phyloP scores from a whole-genome alignment of 2,113 vertebrate genomes.

The Sinosuthora webbiana region DNA sequence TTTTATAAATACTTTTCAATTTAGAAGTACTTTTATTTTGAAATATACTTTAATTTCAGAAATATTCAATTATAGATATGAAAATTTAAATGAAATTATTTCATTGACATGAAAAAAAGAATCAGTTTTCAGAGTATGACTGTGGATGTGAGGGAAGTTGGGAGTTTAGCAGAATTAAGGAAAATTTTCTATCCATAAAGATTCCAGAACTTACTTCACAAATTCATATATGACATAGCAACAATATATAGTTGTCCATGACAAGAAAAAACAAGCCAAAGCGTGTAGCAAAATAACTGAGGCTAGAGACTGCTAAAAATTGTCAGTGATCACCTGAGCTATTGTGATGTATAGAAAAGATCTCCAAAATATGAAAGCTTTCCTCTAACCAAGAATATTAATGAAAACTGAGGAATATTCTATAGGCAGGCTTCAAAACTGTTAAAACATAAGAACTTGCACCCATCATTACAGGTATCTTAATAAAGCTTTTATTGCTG shows the following conservation, averaged over 20 bases:
- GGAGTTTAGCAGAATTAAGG: not conserved
- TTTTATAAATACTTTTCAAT: not conserved
- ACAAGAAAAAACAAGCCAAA: not conserved
- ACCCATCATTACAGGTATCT: not conserved
- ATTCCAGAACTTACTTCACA: not conserved
- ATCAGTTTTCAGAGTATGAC: rapidly evolving
- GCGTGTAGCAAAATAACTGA: not conserved
- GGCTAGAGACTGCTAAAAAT: not conserved
- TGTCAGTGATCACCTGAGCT: not conserved
- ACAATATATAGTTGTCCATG: not conserved
- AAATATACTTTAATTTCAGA: not conserved
- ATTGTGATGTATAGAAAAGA: not conserved
- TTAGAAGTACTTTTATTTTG: not conserved
- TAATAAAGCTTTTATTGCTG: not conserved
- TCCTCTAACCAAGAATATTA: not conserved
- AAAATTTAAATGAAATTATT: not conserved
- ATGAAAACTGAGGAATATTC: not conserved
- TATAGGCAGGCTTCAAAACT: not conserved
- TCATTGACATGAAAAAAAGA: not conserved
- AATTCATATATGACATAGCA: not conserved
- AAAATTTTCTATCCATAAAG: not conserved
- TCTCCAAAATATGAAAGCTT: not conserved
- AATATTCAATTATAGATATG: not conserved
- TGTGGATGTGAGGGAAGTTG: rapidly evolving
- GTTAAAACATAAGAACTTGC: not conserved